phyloP scores from a whole-genome alignment of 2,113 vertebrate genomes.

The Tachycineta bicolor region DNA sequence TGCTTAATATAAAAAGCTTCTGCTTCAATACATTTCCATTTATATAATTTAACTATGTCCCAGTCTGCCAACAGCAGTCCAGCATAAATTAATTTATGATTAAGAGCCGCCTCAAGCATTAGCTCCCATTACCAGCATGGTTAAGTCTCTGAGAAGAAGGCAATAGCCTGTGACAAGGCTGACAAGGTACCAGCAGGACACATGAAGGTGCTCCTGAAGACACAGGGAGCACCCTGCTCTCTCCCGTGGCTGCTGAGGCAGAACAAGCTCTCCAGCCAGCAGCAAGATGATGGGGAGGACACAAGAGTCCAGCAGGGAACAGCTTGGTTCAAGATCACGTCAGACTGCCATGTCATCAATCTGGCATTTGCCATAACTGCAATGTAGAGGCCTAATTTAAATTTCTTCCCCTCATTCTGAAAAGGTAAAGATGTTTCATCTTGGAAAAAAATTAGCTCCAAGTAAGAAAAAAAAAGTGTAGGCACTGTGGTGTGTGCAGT shows the following conservation, averaged over 20 bases:
- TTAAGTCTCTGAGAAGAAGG: not conserved
- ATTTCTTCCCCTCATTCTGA: not conserved
- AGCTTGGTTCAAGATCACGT: not conserved
- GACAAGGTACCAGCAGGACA: not conserved
- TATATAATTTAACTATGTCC: not conserved
- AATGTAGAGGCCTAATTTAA: not conserved
- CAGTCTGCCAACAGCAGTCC: not conserved
- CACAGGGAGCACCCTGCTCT: not conserved
- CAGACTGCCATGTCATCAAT: not conserved
- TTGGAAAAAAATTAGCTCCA: not conserved
- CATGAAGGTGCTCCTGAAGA: not conserved
- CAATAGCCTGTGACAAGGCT: not conserved
- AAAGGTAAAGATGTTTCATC: not conserved
- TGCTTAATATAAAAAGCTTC: not conserved
- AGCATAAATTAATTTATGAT: not conserved
- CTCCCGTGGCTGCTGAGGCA: not conserved
- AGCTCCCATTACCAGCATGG: not conserved
- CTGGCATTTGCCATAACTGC: not conserved
- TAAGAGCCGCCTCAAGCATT: not conserved
- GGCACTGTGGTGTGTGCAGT: not conserved
- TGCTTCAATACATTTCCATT: slow-evolving; percentile 15
- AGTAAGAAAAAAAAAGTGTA: not conserved
- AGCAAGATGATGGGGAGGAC: not conserved
- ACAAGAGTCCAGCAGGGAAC: not conserved
- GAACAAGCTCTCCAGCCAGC: not conserved